Evolutionary conservation across 2,797 vertebrate genomes (phyloP), one percentile per base, ranked within the genome.

Genomic region (Aselliscus stoliczkanus): DNA sequence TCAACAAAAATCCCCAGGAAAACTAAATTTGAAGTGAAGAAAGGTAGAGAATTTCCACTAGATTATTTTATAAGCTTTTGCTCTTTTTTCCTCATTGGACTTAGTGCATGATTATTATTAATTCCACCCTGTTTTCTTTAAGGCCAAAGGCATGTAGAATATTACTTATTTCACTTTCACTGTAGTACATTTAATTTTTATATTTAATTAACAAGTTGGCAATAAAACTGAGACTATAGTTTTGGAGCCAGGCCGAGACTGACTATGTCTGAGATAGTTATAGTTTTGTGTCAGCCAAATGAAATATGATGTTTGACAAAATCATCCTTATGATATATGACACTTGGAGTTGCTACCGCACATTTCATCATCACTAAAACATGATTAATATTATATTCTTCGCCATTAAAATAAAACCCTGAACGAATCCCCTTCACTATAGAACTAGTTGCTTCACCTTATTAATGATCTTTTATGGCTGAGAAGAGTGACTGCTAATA

Each of bases 391-490:
- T 18, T 85, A 27, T 85, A 60, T 47, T 97, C 93, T 97, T 98
- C 94, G 95, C 97, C 96, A 95, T 64, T 65, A 95, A 95, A 76
- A 90, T 94, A 80, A 95, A 95, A 85, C 58, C 96, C 97, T 97
- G 83, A 98, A 96, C 97, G 94, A 97, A 97, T 97, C 95, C 91
- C 83, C 83, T 37, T 96, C 94, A 69, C 90, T 76, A 65, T 96
- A 96, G 88, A 94, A 98, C 95, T 97, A 95, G 95, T 82, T 92
- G 94, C 96, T 98, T 96, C 92, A 93, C 96, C 92, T 96, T 96
- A 97, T 98, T 97, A 98, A 96, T 97, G 96, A 98, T 97, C 88
- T 97, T 97, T 98, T 96, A 96, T 92, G 96, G 94, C 92, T 97
- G 97, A 96, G 94, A 96, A 92, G 96, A 97, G 95, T 96, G 90